Percentiles rank a stretch among this genome's conserved stretches.
These are phyloP conservation scores for Lomographa bimaculata DNA, from an alignment of 2,888 invertebrate genomes.

Conservation along the genomic window DNA sequence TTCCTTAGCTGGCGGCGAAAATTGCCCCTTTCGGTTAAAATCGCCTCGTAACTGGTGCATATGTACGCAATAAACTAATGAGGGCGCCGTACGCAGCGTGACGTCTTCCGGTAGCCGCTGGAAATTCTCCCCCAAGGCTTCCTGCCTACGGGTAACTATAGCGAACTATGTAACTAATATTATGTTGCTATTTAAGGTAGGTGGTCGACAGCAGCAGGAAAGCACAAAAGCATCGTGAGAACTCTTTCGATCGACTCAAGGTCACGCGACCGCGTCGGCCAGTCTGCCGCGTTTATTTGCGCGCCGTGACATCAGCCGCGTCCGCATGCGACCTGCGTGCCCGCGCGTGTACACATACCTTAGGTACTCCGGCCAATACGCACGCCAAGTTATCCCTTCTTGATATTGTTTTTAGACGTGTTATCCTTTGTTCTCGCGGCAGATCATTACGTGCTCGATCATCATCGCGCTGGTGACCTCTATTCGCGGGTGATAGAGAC, in stretches of 20 bases:
- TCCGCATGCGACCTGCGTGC: conserved; percentile 66
- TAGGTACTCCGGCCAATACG: conserved; percentile 51
- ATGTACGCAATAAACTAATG: conserved; percentile 66
- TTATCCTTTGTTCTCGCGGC: conserved; percentile 72
- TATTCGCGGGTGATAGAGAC: conserved; percentile 61
- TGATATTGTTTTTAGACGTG: conserved; percentile 71
- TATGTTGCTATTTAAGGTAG: conserved; percentile 24
- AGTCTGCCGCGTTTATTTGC: conserved; percentile 71
- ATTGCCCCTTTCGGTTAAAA: conserved; percentile 66
- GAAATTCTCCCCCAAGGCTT: conserved; percentile 23
- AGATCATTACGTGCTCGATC: conserved; percentile 70
- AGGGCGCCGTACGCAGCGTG: conserved; percentile 61
- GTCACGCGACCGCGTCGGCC: conserved; percentile 68
- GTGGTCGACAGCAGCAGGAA: conserved; percentile 15
- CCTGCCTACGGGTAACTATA: conserved; percentile 19
- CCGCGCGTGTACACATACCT: conserved; percentile 59
- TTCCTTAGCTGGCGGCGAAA: conserved; percentile 64
- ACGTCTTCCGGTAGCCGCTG: conserved; percentile 61
- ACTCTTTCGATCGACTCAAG: conserved; percentile 59
- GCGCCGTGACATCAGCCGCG: conserved; percentile 64
- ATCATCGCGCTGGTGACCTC: conserved; percentile 53
- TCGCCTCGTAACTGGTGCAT: conserved; percentile 64
- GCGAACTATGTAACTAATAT: conserved; percentile 13
- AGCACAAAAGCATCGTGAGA: conserved; percentile 55
- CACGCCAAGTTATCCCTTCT: conserved; percentile 72